Conservation (phyloP, 2,888 invertebrate species). For the Volucella bombylans region DNA sequence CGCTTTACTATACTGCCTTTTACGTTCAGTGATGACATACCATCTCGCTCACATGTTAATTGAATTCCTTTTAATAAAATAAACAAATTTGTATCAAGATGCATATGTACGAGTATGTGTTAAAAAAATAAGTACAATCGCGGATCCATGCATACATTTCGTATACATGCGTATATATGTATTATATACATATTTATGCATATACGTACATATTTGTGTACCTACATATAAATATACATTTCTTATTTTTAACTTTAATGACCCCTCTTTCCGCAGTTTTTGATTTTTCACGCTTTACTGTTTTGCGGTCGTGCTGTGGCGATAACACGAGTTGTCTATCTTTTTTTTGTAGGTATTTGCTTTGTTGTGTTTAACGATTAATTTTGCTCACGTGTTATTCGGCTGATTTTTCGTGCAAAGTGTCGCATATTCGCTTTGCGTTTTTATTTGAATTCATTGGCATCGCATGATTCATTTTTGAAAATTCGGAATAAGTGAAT, state of each 20-base stretch:
- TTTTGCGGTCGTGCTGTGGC: not conserved
- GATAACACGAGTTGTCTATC: constrained; percentile 9
- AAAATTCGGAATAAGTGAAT: no score
- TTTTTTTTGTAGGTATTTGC: not conserved
- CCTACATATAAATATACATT: no score
- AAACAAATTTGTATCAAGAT: no score
- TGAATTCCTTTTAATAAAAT: not conserved
- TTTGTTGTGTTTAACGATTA: constrained; percentile 17
- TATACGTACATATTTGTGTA: no score
- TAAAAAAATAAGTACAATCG: not conserved
- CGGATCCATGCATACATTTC: no score
- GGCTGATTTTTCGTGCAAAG: constrained; percentile 39
- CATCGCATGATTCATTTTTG: no score
- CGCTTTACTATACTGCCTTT: not conserved
- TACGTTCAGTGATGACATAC: constrained; percentile 4
- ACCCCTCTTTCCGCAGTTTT: not conserved
- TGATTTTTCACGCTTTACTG: not conserved
- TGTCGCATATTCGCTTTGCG: not conserved
- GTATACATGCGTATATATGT: no score
- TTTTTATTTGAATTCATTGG: not conserved
- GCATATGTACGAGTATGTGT: not conserved
- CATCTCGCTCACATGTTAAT: constrained; percentile 1
- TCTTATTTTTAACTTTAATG: no score
- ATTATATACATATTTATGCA: no score
- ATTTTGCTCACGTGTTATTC: constrained; percentile 58